Conservation (phyloP, 2,797 vertebrate species). For the Oceanodroma leucorhoa region DNA sequence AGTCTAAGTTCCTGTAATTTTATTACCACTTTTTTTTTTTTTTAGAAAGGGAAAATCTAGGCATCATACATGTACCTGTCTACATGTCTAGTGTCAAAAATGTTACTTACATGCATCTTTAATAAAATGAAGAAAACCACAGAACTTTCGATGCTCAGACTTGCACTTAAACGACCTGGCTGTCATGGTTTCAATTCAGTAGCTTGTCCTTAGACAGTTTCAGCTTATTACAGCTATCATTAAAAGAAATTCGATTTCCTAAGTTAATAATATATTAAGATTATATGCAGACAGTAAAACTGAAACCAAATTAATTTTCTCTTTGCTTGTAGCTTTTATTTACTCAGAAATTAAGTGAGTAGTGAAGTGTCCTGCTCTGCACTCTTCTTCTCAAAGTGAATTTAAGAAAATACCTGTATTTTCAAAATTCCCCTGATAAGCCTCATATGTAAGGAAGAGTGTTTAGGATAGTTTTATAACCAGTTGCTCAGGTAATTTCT, state of each 20-base stretch:
- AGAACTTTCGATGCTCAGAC: background rate
- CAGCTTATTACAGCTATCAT: background rate
- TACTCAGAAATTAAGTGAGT: background rate
- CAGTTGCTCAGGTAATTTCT: background rate
- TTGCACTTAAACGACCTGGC: background rate
- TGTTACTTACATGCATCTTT: background rate
- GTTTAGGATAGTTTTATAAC: background rate
- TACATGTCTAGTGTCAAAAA: background rate
- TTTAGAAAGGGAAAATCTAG: background rate
- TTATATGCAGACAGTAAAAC: background rate
- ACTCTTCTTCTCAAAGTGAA: background rate
- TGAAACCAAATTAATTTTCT: background rate
- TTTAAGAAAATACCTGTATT: background rate
- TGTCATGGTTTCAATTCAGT: background rate
- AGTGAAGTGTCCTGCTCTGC: background rate
- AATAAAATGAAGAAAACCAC: background rate
- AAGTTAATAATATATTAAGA: background rate
- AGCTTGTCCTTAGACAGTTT: background rate
- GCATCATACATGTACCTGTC: background rate
- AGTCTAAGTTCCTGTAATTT: background rate
- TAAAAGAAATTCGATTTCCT: background rate
- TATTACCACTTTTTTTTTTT: background rate
- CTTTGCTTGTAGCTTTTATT: background rate
- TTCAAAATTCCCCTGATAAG: background rate
- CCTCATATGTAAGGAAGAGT: background rate